These are phyloP conservation scores for Synanthedon andrenaeformis DNA, from an alignment of 2,888 invertebrate genomes.

Conservation along the genomic window DNA sequence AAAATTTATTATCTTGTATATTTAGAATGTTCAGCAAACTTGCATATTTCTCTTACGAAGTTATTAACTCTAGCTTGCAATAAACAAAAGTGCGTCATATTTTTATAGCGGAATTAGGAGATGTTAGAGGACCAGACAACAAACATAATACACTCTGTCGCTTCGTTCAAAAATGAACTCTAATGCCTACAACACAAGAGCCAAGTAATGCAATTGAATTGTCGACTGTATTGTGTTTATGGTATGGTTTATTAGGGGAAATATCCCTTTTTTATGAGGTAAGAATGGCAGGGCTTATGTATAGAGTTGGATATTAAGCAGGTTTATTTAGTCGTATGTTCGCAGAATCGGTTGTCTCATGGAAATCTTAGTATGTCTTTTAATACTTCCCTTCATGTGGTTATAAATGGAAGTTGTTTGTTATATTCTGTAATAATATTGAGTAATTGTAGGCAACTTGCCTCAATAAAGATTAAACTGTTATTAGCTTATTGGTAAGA, in stretches of 20 bases:
- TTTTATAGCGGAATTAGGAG: slow-evolving; percentile 58
- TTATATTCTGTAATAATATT: too few relatives aligned
- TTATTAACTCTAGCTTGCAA: slow-evolving; percentile 64
- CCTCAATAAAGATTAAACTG: too few relatives aligned
- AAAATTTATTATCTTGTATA: too few relatives aligned
- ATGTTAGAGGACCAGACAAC: slow-evolving; percentile 27
- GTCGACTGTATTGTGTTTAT: slow-evolving; percentile 43
- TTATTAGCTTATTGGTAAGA: too few relatives aligned
- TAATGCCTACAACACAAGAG: slow-evolving; percentile 12
- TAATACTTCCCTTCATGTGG: too few relatives aligned
- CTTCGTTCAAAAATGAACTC: slow-evolving; percentile 11
- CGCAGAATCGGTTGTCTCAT: slow-evolving; percentile 7
- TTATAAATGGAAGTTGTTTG: too few relatives aligned
- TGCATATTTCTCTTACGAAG: slow-evolving; percentile 28
- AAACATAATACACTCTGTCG: not conserved
- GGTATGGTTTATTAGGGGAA: slow-evolving; percentile 54
- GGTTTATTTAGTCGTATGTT: slow-evolving; percentile 43
- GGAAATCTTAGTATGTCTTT: not conserved
- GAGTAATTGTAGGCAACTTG: too few relatives aligned
- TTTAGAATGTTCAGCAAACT: slow-evolving; percentile 2
- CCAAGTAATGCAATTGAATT: slow-evolving; percentile 10
- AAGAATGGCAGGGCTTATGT: slow-evolving; percentile 57
- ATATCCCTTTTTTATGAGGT: slow-evolving; percentile 64
- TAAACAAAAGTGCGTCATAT: slow-evolving; percentile 61
- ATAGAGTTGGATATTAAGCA: slow-evolving; percentile 50